Percentiles rank a stretch among this genome's conserved stretches.
Conservation (phyloP, 37 sponge, comb jelly and placozoan genomes). For the Chondrilla cf. caribensis region DNA sequence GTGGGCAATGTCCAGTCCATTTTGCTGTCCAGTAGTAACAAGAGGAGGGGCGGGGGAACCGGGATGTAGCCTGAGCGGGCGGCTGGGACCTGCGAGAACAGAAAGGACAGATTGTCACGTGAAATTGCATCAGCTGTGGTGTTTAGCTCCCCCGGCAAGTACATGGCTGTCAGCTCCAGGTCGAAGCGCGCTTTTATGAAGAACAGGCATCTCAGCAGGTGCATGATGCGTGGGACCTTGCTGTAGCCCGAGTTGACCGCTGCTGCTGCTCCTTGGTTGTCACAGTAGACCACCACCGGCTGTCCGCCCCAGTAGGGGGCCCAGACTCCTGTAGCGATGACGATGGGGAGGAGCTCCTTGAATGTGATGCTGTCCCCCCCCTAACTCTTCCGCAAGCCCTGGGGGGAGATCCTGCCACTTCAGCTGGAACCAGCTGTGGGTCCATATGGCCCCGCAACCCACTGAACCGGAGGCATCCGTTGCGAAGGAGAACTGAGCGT, state of each 20-base stretch:
- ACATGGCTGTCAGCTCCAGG: background rate
- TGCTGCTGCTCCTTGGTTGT: conserved; percentile 16
- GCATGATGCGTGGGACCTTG: conserved; percentile 21
- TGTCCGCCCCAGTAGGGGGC: background rate
- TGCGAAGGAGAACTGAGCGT: background rate
- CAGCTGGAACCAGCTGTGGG: background rate
- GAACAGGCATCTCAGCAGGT: background rate
- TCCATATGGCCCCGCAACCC: background rate
- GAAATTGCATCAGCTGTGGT: conserved; percentile 42
- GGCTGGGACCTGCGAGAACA: background rate
- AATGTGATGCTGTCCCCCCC: background rate
- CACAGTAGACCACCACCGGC: background rate
- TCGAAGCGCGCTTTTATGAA: background rate
- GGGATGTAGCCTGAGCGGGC: background rate
- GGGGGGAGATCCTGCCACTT: background rate
- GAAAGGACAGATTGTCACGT: conserved; percentile 9
- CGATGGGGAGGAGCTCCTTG: background rate
- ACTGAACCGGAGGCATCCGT: conserved; percentile 1
- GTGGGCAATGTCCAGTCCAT: conserved; percentile 37
- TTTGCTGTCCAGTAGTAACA: background rate
- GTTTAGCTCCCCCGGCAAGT: conserved; percentile 30
- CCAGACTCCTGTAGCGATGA: background rate
- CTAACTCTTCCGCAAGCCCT: background rate
- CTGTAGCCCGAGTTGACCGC: conserved; percentile 16
- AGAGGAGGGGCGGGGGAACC: background rate